Conservation (phyloP, 2,113 vertebrate species). For the Salvelinus alpinus region DNA sequence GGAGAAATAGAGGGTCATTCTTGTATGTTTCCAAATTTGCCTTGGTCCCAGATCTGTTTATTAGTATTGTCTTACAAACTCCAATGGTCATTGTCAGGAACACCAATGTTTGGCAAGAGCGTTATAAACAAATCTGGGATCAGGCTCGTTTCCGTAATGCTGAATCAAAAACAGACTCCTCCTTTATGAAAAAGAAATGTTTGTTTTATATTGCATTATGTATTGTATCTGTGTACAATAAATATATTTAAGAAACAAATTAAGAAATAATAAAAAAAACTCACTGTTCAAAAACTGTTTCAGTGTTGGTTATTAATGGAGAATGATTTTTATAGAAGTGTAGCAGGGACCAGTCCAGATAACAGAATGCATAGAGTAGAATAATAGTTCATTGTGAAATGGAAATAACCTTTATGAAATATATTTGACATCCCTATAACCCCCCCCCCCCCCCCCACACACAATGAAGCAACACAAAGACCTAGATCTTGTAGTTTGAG, state of each 20-base stretch:
- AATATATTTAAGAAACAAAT: conserved; percentile 70
- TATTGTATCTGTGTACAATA: conserved; percentile 68
- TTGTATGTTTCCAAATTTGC: conserved; percentile 20
- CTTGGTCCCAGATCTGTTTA: no score
- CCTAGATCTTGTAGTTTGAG: conserved; percentile 64
- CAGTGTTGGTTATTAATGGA: no score
- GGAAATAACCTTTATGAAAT: no score
- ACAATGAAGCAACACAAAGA: background rate
- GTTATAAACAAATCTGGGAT: background rate
- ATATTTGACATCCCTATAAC: no score
- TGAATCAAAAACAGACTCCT: conserved; percentile 20
- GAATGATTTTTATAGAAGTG: background rate
- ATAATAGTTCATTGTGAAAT: no score
- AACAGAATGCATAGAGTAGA: no score
- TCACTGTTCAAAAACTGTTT: conserved; percentile 24
- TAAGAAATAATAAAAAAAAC: conserved; percentile 62
- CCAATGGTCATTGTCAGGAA: no score
- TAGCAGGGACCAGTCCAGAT: background rate
- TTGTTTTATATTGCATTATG: conserved; percentile 65
- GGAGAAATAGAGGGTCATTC: conserved; percentile 34
- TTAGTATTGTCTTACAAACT: no score
- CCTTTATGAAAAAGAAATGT: conserved; percentile 28
- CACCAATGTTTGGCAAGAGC: no score
- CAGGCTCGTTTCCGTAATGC: conserved; percentile 20
- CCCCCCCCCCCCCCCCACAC: no score